Conservation (phyloP, 2,888 invertebrate species). For the Ptychoptera contaminata region DNA sequence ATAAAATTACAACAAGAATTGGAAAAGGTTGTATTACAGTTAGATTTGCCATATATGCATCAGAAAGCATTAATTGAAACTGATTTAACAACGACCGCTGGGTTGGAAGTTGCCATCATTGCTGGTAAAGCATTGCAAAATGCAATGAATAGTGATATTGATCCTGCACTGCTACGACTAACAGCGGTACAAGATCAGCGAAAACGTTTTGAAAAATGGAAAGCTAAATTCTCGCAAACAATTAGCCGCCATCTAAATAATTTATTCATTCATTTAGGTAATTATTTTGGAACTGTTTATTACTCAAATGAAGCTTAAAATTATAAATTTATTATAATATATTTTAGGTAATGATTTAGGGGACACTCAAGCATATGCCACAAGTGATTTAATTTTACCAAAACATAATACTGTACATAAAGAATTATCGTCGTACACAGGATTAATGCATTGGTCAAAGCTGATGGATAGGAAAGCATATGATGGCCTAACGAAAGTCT, state of each 20-base stretch:
- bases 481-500: slow-evolving; percentile 64
- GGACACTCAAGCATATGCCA: slow-evolving; percentile 33
- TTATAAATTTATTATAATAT: neutral
- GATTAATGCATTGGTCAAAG: slow-evolving; percentile 84
- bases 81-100: slow-evolving; percentile 48
- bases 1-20: slow-evolving; percentile 63
- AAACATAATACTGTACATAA: slow-evolving; percentile 67
- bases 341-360: slow-evolving; percentile 51
- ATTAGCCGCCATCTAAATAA: slow-evolving; percentile 86
- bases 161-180: slow-evolving; percentile 45
- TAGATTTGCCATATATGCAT: slow-evolving; percentile 52
- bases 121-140: slow-evolving; percentile 59
- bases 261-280: slow-evolving; percentile 81
- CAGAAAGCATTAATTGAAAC: slow-evolving; percentile 54
- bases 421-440: slow-evolving; percentile 73
- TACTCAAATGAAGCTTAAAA: neutral
- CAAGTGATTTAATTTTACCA: slow-evolving; percentile 48
- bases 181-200: slow-evolving; percentile 69
- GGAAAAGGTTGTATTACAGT: slow-evolving; percentile 57
- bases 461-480: slow-evolving; percentile 73
- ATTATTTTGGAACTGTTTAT: slow-evolving; percentile 21
- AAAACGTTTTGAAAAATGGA: slow-evolving; percentile 59
- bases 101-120: slow-evolving; percentile 43
- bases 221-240: slow-evolving; percentile 63
- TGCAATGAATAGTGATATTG: slow-evolving; percentile 54